phyloP scores from a whole-genome alignment of 1,140 invertebrate species.

The Mylabris phalerata region DNA sequence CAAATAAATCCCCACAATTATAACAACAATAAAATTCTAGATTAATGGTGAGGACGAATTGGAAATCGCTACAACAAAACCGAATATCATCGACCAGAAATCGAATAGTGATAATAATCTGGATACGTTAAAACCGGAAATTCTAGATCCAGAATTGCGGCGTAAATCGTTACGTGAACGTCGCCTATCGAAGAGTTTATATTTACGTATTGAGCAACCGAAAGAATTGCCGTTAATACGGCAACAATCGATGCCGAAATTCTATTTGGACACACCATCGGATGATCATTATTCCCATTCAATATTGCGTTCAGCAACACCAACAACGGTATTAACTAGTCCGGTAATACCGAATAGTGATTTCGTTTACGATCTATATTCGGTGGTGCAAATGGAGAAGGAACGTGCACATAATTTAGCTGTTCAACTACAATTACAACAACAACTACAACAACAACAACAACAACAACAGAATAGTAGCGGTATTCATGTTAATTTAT shows the following conservation, averaged over 20 bases:
- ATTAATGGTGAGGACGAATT: background rate
- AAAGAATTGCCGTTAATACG: slow-evolving; percentile 31
- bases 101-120: background rate
- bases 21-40: background rate
- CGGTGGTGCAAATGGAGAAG: slow-evolving; percentile 33
- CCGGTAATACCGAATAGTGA: slow-evolving; percentile 20
- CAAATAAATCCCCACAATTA: background rate
- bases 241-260: slow-evolving; percentile 35
- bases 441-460: background rate
- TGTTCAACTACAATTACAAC: background rate
- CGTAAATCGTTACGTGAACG: slow-evolving; percentile 29
- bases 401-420: slow-evolving; percentile 1
- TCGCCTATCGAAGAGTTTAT: slow-evolving; percentile 30
- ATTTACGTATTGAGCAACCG: slow-evolving; percentile 26
- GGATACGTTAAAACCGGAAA: background rate
- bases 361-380: slow-evolving; percentile 31
- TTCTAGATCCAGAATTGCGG: slow-evolving; percentile 8
- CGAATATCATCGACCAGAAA: background rate
- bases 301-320: slow-evolving; percentile 12
- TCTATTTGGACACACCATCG: slow-evolving; percentile 30
- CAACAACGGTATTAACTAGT: slow-evolving; percentile 20
- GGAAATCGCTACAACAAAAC: background rate
- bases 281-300: slow-evolving; percentile 26
- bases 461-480: background rate
- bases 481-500: slow-evolving; percentile 12